Percentiles rank a stretch among this genome's conserved stretches.
Evolutionary conservation across 2,797 vertebrate genomes (phyloP).

Genomic region (Sarcoramphus papa): DNA sequence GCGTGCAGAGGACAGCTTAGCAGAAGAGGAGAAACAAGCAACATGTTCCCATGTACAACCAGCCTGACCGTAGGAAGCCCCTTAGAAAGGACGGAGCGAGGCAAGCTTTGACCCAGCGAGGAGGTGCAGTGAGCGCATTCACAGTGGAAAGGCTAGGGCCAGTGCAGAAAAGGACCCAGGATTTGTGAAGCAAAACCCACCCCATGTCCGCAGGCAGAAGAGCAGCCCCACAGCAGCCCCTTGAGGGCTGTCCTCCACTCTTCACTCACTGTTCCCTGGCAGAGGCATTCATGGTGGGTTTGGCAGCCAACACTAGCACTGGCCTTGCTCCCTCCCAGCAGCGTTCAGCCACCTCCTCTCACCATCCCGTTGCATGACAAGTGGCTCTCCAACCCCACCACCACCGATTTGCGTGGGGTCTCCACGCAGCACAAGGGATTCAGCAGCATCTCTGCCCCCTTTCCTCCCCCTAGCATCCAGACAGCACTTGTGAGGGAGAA

Average conservation of each 20-base stretch:
- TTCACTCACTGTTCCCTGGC: not conserved
- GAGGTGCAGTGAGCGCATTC: not conserved
- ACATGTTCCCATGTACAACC: not conserved
- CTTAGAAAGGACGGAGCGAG: not conserved
- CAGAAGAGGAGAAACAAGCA: not conserved
- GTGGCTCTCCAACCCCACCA: fast-evolving
- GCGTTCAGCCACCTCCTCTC: not conserved
- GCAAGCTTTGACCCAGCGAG: not conserved
- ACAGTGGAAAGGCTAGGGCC: not conserved
- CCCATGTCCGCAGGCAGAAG: not conserved
- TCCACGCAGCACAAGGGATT: not conserved
- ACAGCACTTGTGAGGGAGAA: constrained; percentile 1
- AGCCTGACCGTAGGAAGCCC: not conserved
- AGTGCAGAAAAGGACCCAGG: not conserved
- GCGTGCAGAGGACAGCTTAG: not conserved
- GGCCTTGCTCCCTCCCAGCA: not conserved
- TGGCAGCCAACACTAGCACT: not conserved
- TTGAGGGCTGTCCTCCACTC: not conserved
- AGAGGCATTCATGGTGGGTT: not conserved
- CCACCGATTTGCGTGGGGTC: fast-evolving
- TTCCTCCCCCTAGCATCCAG: not conserved
- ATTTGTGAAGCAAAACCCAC: not conserved
- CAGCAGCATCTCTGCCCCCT: not conserved
- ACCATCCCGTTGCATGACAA: fast-evolving
- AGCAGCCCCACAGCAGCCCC: not conserved